Evolutionary conservation across 2,797 vertebrate species (phyloP).

Genomic region (Sebastes matsubarae): DNA sequence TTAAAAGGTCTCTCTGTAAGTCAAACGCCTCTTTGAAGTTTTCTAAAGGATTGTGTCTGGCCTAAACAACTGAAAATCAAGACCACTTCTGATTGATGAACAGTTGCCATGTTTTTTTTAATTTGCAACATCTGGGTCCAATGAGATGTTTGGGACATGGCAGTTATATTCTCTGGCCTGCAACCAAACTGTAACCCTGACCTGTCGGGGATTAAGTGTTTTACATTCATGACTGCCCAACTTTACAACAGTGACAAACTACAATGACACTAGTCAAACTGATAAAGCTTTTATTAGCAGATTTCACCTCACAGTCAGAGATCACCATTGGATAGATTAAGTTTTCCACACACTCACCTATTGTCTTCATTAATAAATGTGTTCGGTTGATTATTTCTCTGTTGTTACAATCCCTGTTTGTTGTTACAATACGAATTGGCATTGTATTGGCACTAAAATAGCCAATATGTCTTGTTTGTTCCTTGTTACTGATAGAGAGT

Average conservation of each 20-base stretch:
- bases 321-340: background rate
- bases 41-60: constrained; percentile 88
- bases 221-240: background rate
- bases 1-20: constrained; percentile 73
- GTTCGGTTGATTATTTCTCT: no score
- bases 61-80: constrained; percentile 88
- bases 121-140: constrained; percentile 1
- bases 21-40: constrained; percentile 91
- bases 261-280: background rate
- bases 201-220: background rate
- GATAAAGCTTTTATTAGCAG: background rate
- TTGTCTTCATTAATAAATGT: background rate
- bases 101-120: constrained; percentile 84
- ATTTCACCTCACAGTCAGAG: background rate
- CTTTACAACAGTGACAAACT: background rate
- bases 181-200: background rate
- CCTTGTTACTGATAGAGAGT: no score
- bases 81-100: constrained; percentile 86
- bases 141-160: background rate
- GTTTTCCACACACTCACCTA: background rate
- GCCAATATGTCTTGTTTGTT: no score
- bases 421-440: no score
- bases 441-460: no score
- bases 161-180: background rate
- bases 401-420: no score